Evolutionary conservation across 2,888 invertebrate species (phyloP).

Genomic region (Rhogogaster chlorosoma): DNA sequence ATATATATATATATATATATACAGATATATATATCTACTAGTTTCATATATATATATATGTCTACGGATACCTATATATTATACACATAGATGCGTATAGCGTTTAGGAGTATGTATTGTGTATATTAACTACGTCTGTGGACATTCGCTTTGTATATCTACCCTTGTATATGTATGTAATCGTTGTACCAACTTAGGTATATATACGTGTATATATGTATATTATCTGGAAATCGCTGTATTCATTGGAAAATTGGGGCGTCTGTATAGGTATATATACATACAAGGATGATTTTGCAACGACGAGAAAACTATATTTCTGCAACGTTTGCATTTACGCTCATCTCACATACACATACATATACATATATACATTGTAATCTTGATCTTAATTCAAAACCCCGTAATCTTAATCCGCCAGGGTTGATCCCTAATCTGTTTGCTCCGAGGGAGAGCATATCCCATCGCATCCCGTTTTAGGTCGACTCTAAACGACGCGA

Average conservation of each 20-base stretch:
- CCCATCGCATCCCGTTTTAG: constrained; percentile 7
- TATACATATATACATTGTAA: background rate
- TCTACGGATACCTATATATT: background rate
- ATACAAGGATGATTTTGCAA: background rate
- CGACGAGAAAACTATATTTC: constrained; percentile 4
- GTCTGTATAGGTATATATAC: too few species aligned
- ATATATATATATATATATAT: background rate
- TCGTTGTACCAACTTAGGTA: too few species aligned
- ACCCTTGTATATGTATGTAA: background rate
- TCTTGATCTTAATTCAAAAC: constrained; percentile 49
- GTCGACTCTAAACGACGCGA: constrained; percentile 17
- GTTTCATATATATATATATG: background rate
- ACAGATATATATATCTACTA: background rate
- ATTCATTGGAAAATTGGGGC: background rate
- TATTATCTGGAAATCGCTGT: background rate
- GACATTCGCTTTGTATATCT: background rate
- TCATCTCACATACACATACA: background rate
- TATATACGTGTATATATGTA: background rate
- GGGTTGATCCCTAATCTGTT: constrained; percentile 50
- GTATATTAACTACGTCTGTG: background rate
- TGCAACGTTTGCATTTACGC: constrained; percentile 38
- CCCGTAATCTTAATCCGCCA: constrained; percentile 45
- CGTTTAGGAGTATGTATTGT: background rate
- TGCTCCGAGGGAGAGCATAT: constrained; percentile 27
- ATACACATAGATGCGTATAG: background rate